phyloP scores from a whole-genome alignment of 1,140 invertebrate species.

The Drosophila kepulauana region DNA sequence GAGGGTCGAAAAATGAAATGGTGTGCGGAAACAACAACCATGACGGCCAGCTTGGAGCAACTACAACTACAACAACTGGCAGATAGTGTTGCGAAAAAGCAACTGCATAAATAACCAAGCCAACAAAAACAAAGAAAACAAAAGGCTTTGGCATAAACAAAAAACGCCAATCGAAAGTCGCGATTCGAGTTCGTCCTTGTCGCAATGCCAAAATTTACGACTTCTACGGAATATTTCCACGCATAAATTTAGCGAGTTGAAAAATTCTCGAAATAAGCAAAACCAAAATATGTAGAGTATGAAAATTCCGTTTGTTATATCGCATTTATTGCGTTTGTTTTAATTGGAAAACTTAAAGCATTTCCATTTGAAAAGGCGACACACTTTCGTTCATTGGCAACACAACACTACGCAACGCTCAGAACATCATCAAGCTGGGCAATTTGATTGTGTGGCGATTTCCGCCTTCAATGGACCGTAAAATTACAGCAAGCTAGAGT shows the following conservation, averaged over 20 bases:
- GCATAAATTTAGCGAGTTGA: conserved; percentile 55
- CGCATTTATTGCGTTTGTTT: conserved; percentile 41
- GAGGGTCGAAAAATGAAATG: conserved; percentile 45
- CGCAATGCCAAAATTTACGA: conserved; percentile 57
- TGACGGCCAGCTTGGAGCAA: conserved; percentile 28
- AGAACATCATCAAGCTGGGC: not conserved
- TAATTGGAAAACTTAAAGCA: conserved; percentile 64
- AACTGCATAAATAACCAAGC: conserved; percentile 71
- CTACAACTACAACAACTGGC: conserved; percentile 28
- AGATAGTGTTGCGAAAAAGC: conserved; percentile 65
- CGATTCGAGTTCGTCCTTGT: conserved; percentile 38
- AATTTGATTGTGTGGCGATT: conserved; percentile 73
- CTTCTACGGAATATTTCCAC: conserved; percentile 34
- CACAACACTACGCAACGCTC: not conserved
- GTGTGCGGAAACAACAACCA: conserved; percentile 71
- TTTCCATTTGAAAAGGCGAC: conserved; percentile 29
- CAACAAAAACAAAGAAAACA: conserved; percentile 45
- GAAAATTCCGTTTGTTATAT: conserved; percentile 42
- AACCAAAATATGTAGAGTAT: conserved; percentile 23
- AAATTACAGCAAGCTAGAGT: conserved; percentile 56
- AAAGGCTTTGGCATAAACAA: conserved; percentile 40
- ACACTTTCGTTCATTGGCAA: conserved; percentile 25
- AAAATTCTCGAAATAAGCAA: conserved; percentile 41
- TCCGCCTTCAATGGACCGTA: conserved; percentile 71
- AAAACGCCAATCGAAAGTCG: conserved; percentile 65